These are phyloP conservation scores for Drepanosiphum platanoidis DNA, from an alignment of 2,888 invertebrate species.

Conservation along the genomic window DNA sequence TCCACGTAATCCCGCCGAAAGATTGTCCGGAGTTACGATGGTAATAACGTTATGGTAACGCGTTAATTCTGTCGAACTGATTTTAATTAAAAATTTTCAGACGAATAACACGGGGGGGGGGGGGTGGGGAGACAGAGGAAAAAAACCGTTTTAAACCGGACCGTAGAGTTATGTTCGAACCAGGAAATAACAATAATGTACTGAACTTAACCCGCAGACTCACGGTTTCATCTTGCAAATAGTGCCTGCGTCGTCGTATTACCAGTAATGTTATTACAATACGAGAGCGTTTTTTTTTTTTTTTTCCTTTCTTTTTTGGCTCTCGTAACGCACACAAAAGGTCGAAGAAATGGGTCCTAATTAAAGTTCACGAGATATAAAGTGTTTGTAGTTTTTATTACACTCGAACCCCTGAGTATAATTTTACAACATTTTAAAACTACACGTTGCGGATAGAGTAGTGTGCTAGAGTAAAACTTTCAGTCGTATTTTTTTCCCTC, in stretches of 20 bases:
- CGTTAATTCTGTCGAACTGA: too few relatives aligned
- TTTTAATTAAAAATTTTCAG: too few relatives aligned
- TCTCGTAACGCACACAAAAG: neutral
- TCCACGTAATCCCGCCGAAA: too few relatives aligned
- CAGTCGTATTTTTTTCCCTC: neutral
- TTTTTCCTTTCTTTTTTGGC: neutral
- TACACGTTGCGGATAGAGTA: neutral
- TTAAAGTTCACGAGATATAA: neutral
- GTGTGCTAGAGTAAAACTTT: neutral
- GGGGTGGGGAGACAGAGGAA: too few relatives aligned
- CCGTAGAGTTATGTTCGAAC: neutral
- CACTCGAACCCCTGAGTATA: neutral
- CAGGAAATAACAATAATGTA: neutral
- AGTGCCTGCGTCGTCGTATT: neutral
- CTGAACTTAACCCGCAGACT: neutral
- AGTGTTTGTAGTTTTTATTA: conserved; percentile 5
- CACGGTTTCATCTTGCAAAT: neutral
- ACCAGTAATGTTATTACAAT: neutral
- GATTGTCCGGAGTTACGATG: too few relatives aligned
- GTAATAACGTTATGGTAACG: too few relatives aligned
- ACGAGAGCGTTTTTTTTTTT: neutral
- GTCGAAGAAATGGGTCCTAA: neutral
- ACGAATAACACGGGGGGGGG: too few relatives aligned
- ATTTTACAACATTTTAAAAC: neutral
- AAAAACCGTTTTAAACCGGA: neutral